Conservation (phyloP, 2,888 invertebrate species). For the Pemphredon lugubris region DNA sequence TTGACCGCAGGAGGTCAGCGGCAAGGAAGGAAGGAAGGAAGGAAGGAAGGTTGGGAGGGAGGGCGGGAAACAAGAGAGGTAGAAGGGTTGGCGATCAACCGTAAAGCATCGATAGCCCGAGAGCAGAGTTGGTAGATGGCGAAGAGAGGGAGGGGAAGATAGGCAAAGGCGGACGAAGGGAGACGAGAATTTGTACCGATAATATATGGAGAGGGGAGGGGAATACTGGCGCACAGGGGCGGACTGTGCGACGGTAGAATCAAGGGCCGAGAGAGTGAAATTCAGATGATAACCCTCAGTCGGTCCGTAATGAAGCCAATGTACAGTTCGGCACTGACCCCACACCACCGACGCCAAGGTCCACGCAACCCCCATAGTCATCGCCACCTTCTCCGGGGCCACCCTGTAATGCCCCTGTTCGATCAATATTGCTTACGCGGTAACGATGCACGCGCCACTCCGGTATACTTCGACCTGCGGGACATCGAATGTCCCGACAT, state of each 20-base stretch:
- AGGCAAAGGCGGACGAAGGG: slow-evolving; percentile 17
- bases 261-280: slow-evolving; percentile 1
- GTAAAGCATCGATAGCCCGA: slow-evolving; percentile 73
- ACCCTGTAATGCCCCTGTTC: slow-evolving; percentile 63
- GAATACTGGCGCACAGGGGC: no score
- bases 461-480: slow-evolving; percentile 54
- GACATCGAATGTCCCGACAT: slow-evolving; percentile 25
- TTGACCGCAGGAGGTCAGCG: slow-evolving; percentile 64
- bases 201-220: no score
- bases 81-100: slow-evolving; percentile 72
- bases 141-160: slow-evolving; percentile 4
- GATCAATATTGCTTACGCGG: slow-evolving; percentile 68
- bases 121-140: slow-evolving; percentile 46
- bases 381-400: slow-evolving; percentile 55
- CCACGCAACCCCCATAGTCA: slow-evolving; percentile 51
- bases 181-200: not conserved
- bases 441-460: slow-evolving; percentile 65
- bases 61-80: slow-evolving; percentile 25
- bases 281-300: slow-evolving; percentile 22
- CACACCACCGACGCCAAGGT: slow-evolving; percentile 42
- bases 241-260: not conserved
- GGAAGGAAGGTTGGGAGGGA: slow-evolving; percentile 35
- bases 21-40: slow-evolving; percentile 34
- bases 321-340: slow-evolving; percentile 33
- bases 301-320: slow-evolving; percentile 63